phyloP scores from a whole-genome alignment of 2,113 vertebrate species.

The Vidua chalybeata region DNA sequence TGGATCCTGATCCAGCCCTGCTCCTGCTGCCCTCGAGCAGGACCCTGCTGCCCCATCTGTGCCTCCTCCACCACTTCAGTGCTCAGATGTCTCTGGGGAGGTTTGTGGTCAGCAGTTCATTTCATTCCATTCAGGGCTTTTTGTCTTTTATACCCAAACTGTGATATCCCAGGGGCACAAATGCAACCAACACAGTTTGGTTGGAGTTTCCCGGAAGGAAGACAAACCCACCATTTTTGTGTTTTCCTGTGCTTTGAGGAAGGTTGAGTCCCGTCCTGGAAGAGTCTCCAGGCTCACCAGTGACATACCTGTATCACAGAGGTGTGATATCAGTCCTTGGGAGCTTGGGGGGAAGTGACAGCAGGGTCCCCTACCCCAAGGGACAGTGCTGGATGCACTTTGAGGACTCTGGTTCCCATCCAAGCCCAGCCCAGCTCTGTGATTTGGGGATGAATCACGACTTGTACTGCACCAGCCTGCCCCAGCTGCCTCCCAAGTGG shows the following conservation, averaged over 20 bases:
- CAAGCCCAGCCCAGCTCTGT: background rate
- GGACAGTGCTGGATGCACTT: background rate
- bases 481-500: background rate
- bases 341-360: too few relatives aligned
- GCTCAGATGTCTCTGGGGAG: background rate
- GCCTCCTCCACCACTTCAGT: background rate
- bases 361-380: background rate
- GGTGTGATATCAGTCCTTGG: background rate
- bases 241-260: background rate
- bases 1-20: background rate
- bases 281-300: background rate
- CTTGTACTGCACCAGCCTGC: background rate
- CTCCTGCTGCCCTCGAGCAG: background rate
- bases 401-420: background rate
- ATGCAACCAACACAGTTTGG: background rate
- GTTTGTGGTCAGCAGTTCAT: background rate
- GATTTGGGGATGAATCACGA: background rate
- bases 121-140: background rate
- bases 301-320: background rate
- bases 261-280: background rate
- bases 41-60: background rate
- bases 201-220: background rate
- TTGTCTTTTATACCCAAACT: background rate
- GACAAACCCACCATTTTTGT: background rate
- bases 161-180: background rate